phyloP scores from a whole-genome alignment of 2,113 vertebrate species.

The Urocynchramus pylzowi region DNA sequence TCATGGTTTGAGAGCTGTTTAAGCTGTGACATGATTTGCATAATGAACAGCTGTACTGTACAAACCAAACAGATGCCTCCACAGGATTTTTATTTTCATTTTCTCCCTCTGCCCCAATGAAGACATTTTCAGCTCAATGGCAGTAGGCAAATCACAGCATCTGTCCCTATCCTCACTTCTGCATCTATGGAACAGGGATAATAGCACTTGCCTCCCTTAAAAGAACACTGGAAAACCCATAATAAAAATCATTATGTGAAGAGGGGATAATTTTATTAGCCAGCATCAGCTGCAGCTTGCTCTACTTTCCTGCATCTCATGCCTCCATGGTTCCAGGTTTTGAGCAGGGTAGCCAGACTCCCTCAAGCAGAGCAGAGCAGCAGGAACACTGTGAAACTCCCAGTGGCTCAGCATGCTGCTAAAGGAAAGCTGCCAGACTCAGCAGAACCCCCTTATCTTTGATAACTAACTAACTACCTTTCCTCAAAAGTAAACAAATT shows the following conservation, averaged over 20 bases:
- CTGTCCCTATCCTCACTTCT: background rate
- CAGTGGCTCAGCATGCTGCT: background rate
- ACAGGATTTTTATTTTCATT: background rate
- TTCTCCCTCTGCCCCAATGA: background rate
- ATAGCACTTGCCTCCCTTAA: background rate
- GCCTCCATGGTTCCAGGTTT: background rate
- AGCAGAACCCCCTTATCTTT: background rate
- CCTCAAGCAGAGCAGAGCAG: background rate
- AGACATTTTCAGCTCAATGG: background rate
- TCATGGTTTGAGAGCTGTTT: background rate
- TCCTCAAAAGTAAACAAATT: background rate
- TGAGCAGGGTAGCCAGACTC: background rate
- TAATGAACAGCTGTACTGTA: background rate
- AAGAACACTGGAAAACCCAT: background rate
- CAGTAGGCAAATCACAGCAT: background rate
- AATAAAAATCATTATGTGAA: background rate
- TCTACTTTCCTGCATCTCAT: background rate
- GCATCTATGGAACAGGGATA: background rate
- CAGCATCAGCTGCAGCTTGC: background rate
- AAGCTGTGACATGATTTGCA: background rate
- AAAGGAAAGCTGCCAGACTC: background rate
- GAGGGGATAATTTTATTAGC: background rate
- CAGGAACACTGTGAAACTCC: background rate
- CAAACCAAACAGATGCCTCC: background rate
- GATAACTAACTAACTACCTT: background rate